These are phyloP conservation scores for Psittacula derbiana DNA, from an alignment of 2,797 vertebrate genomes.

Conservation along the genomic window DNA sequence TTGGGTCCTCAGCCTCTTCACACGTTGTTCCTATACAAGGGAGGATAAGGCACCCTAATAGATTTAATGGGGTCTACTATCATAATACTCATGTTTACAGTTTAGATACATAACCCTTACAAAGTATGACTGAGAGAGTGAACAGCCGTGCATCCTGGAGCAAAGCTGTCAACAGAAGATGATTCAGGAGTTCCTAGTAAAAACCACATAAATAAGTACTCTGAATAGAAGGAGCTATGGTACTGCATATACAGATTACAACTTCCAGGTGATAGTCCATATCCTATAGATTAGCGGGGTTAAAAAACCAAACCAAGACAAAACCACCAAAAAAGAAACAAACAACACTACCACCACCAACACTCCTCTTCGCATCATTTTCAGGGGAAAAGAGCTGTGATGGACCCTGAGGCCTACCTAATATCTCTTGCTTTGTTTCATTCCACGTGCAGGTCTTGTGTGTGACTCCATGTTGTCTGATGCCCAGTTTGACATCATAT, in stretches of 20 bases:
- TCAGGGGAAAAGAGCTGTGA: neutral
- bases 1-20: neutral
- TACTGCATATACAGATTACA: neutral
- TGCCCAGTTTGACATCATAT: neutral
- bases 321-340: neutral
- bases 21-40: neutral
- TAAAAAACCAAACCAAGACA: neutral
- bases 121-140: neutral
- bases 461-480: neutral
- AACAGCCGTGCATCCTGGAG: neutral
- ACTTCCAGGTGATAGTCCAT: neutral
- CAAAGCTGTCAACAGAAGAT: neutral
- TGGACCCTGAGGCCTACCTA: neutral
- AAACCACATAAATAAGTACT: neutral
- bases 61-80: neutral
- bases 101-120: neutral
- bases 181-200: neutral
- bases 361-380: neutral
- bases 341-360: no score
- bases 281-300: neutral
- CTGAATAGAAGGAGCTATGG: neutral
- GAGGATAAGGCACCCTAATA: neutral
- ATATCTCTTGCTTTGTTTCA: neutral
- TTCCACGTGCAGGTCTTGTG: neutral
- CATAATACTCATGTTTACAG: neutral